These are phyloP conservation scores for Pardalotus punctatus DNA, from an alignment of 2,113 vertebrate species.

Conservation along the genomic window DNA sequence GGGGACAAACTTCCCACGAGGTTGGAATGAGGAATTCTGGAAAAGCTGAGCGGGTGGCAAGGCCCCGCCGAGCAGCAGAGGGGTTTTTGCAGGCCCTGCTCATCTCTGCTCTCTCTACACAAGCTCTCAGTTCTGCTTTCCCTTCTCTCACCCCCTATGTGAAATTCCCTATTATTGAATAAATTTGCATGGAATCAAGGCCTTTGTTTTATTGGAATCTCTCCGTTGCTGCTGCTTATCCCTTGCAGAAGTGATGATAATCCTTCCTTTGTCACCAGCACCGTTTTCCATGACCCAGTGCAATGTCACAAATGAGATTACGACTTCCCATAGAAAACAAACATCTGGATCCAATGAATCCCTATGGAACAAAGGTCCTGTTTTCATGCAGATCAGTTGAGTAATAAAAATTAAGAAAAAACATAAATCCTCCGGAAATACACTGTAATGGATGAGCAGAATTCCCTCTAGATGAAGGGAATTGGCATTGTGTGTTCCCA, in stretches of 20 bases:
- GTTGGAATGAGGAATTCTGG: background rate
- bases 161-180: background rate
- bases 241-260: background rate
- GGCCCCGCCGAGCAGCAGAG: background rate
- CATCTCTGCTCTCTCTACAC: background rate
- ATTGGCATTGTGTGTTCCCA: background rate
- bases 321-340: background rate
- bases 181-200: background rate
- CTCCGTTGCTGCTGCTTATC: background rate
- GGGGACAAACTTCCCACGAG: background rate
- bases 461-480: background rate
- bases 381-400: constrained; percentile 36
- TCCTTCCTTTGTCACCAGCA: background rate
- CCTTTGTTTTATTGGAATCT: background rate
- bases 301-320: constrained; percentile 3
- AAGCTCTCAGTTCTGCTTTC: background rate
- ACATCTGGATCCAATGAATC: constrained; percentile 29
- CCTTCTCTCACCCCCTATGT: background rate
- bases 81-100: background rate
- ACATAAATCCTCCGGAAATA: background rate
- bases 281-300: background rate
- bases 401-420: constrained; percentile 47
- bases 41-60: background rate
- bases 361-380: background rate
- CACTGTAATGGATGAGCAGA: background rate